Percentiles rank a stretch among this genome's conserved stretches.
Conservation (phyloP, 2,797 vertebrate species). For the Danio albolineatus region DNA sequence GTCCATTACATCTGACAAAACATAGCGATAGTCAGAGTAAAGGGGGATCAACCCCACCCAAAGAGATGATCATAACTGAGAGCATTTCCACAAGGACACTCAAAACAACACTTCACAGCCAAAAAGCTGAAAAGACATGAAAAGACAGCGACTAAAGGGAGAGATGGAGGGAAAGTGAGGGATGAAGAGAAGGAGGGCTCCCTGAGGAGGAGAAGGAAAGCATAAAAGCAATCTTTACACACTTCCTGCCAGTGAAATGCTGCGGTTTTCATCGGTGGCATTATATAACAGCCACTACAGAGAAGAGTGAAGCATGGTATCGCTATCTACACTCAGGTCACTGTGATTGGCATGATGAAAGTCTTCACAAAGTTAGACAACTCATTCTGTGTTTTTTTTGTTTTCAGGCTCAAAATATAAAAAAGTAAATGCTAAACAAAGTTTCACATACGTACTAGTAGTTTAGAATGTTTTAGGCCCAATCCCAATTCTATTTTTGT, state of each 20-base stretch:
- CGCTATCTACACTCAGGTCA: slow-evolving; percentile 53
- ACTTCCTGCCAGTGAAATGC: slow-evolving; percentile 58
- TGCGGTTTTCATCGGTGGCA: slow-evolving; percentile 49
- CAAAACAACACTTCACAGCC: slow-evolving; percentile 16
- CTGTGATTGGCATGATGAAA: slow-evolving; percentile 1
- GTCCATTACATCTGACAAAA: neutral
- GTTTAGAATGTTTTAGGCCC: neutral
- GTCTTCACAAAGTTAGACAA: neutral
- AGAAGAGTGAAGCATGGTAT: slow-evolving; percentile 49
- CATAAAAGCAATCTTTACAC: slow-evolving; percentile 27
- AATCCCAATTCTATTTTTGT: no score
- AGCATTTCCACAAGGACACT: slow-evolving; percentile 5
- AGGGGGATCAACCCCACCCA: neutral
- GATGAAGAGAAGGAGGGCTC: slow-evolving; percentile 1
- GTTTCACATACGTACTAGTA: neutral
- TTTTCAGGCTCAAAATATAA: neutral
- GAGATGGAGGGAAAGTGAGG: neutral
- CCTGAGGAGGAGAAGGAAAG: slow-evolving; percentile 3
- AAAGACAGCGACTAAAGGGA: neutral
- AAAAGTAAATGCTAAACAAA: neutral
- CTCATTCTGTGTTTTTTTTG: neutral
- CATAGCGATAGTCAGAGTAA: neutral
- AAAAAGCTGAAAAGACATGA: slow-evolving; percentile 25
- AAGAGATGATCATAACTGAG: slow-evolving; percentile 19
- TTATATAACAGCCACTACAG: slow-evolving; percentile 66